Evolutionary conservation across 1,140 invertebrate genomes (phyloP).

Genomic region (Alviniconcha marisindica): DNA sequence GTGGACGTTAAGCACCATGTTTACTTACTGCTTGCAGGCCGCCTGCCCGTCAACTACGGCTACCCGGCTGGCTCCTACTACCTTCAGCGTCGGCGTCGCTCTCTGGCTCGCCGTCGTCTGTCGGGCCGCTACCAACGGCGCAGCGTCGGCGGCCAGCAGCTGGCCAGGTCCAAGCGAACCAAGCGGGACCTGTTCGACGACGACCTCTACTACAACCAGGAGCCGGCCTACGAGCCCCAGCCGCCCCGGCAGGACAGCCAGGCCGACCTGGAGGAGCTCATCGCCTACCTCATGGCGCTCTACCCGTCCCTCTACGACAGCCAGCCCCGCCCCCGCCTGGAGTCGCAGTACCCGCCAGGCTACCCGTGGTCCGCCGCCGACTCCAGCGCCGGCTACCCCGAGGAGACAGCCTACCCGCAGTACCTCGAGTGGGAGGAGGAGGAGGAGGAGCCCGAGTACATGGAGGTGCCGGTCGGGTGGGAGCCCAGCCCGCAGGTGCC

Average conservation of each 20-base stretch:
- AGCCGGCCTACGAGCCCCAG: not conserved
- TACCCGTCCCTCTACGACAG: slow-evolving; percentile 29
- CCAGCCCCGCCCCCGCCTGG: not conserved
- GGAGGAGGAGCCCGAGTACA: not conserved
- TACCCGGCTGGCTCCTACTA: slow-evolving; percentile 22
- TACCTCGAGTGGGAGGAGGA: slow-evolving; percentile 7
- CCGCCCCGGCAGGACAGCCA: not conserved
- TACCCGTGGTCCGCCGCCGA: slow-evolving; percentile 8
- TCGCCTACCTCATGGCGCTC: slow-evolving; percentile 30
- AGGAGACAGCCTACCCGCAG: not conserved
- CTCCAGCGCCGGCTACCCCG: not conserved
- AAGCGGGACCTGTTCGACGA: slow-evolving; percentile 49
- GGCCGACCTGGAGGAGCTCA: slow-evolving; percentile 24
- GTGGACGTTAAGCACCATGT: too few species aligned
- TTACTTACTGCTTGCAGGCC: not conserved
- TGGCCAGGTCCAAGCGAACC: slow-evolving; percentile 39
- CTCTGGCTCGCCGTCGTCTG: not conserved
- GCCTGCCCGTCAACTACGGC: not conserved
- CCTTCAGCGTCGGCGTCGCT: slow-evolving; percentile 34
- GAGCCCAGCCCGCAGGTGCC: not conserved
- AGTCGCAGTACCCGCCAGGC: not conserved
- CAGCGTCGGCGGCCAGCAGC: not conserved
- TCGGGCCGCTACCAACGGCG: not conserved
- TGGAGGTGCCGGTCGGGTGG: slow-evolving; percentile 4
- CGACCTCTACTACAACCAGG: slow-evolving; percentile 34